phyloP scores from a whole-genome alignment of 2,113 vertebrate genomes.

The Rhinichthys klamathensis region DNA sequence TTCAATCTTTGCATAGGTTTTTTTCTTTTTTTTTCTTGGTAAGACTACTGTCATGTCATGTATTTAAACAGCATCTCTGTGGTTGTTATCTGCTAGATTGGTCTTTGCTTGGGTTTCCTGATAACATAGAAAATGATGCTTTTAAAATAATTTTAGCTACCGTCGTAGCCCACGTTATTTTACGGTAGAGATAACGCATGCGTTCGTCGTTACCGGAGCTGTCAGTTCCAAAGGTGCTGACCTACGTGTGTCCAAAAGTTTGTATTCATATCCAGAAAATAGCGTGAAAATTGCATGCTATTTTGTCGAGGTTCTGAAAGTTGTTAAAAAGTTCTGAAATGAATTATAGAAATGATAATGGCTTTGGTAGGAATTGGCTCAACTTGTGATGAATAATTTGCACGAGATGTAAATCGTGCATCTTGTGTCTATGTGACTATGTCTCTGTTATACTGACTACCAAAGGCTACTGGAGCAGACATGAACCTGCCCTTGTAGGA shows the following conservation, averaged over 20 bases:
- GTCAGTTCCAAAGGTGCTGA: constrained; percentile 1
- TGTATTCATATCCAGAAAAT: neutral
- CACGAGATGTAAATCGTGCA: neutral
- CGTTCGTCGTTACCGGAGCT: neutral
- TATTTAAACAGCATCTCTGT: neutral
- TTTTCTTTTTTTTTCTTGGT: neutral
- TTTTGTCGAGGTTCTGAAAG: neutral
- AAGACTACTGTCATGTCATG: neutral
- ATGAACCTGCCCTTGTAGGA: neutral
- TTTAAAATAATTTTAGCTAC: neutral
- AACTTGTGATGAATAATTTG: neutral
- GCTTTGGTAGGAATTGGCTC: neutral
- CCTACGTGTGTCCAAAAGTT: constrained; percentile 5
- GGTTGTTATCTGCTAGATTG: neutral
- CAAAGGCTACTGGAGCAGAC: neutral
- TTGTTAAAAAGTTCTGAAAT: neutral
- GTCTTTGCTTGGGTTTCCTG: neutral
- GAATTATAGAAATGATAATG: neutral
- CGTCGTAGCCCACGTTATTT: neutral
- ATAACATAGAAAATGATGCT: neutral
- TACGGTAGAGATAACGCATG: neutral
- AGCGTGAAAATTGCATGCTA: too few relatives aligned
- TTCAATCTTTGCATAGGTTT: neutral
- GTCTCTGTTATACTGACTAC: neutral
- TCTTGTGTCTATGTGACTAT: too few relatives aligned